A percentile compares a stretch with the other conserved stretches of the same genome.
Conservation (phyloP, 2,888 invertebrate genomes). For the Papilio gigon region DNA sequence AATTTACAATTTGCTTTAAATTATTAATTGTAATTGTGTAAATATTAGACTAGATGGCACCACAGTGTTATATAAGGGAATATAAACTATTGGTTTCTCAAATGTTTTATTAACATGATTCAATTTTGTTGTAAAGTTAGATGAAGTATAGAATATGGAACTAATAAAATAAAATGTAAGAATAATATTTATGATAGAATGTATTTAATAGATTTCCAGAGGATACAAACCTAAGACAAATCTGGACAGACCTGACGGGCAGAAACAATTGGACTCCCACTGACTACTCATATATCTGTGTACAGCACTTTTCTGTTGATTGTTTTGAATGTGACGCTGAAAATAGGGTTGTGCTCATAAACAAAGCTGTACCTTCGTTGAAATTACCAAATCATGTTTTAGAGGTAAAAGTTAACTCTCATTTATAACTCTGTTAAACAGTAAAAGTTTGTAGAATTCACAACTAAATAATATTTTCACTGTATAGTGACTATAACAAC, state of each 20-base stretch:
- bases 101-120: not conserved
- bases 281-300: conserved; percentile 75
- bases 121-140: not conserved
- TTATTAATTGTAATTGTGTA: too few relatives aligned
- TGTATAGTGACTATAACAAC: too few relatives aligned
- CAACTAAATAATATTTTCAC: too few relatives aligned
- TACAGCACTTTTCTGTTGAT: conserved; percentile 76
- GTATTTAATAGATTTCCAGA: conserved; percentile 67
- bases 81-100: too few relatives aligned
- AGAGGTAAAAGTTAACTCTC: conserved; percentile 57
- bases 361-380: conserved; percentile 73
- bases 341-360: conserved; percentile 65
- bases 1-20: too few relatives aligned
- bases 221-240: conserved; percentile 65
- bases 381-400: conserved; percentile 75
- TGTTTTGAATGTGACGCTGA: conserved; percentile 69
- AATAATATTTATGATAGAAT: not conserved
- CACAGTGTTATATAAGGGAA: too few relatives aligned
- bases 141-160: not conserved
- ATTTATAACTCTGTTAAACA: not conserved
- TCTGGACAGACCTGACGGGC: conserved; percentile 77
- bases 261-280: conserved; percentile 78
- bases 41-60: too few relatives aligned
- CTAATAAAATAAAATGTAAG: conserved; percentile 12
- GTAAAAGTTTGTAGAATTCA: not conserved